Evolutionary conservation across 2,113 vertebrate genomes (phyloP).

Genomic region (Calyptomena viridis): DNA sequence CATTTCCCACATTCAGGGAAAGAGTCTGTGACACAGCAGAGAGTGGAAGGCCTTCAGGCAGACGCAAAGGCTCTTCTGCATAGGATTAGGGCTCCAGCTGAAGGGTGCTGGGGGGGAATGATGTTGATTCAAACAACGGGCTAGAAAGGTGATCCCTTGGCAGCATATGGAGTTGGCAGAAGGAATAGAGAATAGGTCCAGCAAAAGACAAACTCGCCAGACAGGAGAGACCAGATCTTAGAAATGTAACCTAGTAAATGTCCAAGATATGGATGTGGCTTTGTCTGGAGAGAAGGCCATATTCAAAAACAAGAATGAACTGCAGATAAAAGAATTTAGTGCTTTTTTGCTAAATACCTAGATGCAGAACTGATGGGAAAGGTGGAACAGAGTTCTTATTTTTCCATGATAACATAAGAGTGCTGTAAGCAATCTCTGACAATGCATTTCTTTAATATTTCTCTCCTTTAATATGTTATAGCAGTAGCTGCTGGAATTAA

Average conservation of each 20-base stretch:
- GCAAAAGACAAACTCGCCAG: not conserved
- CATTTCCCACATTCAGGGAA: not conserved
- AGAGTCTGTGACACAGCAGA: not conserved
- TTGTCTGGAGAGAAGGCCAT: not conserved
- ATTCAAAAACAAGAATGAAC: not conserved
- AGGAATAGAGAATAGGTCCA: not conserved
- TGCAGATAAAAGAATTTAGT: not conserved
- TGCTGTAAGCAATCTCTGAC: not conserved
- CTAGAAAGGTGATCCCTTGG: not conserved
- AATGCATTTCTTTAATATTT: slow-evolving; percentile 17
- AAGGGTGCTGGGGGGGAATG: not conserved
- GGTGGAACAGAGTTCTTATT: not conserved
- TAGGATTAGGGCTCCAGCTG: not conserved
- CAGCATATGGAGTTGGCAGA: not conserved
- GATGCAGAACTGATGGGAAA: not conserved
- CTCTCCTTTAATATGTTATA: not conserved
- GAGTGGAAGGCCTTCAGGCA: not conserved
- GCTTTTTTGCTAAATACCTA: not conserved
- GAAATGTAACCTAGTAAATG: not conserved
- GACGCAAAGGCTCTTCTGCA: not conserved
- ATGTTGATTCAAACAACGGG: not conserved
- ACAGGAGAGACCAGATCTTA: not conserved
- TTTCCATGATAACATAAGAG: not conserved
- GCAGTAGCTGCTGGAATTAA: slow-evolving; percentile 48
- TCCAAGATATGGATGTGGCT: not conserved